phyloP scores from a whole-genome alignment of 2,113 vertebrate genomes.

The Hydrochoerus hydrochaeris region DNA sequence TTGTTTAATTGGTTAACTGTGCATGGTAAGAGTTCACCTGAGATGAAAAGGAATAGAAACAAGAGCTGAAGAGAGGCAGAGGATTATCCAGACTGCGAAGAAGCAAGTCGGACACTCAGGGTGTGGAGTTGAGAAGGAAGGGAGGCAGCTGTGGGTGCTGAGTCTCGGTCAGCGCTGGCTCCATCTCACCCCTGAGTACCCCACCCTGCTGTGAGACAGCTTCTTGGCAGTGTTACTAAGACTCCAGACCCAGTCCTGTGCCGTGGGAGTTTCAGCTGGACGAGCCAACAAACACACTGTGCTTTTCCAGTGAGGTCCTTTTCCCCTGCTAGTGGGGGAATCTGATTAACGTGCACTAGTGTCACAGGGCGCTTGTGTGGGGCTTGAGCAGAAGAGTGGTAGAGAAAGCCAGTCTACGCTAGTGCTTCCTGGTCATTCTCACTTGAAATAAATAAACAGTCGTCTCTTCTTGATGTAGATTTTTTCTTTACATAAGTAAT shows the following conservation, averaged over 20 bases:
- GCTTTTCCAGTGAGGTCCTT: not conserved
- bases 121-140: not conserved
- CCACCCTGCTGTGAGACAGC: not conserved
- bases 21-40: not conserved
- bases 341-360: not conserved
- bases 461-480: not conserved
- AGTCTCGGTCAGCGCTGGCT: not conserved
- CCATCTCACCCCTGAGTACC: too few species aligned
- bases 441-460: not conserved
- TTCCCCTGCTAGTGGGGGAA: not conserved
- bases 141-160: not conserved
- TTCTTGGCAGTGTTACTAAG: conserved; percentile 15
- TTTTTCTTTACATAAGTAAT: not conserved
- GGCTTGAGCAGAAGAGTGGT: not conserved
- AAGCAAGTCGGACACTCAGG: not conserved
- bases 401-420: not conserved
- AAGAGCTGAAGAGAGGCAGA: not conserved
- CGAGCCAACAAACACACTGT: not conserved
- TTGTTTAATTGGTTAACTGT: not conserved
- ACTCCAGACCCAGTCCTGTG: not conserved
- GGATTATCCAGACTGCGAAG: not conserved
- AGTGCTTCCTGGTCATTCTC: not conserved
- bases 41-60: not conserved
- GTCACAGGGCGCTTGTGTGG: not conserved
- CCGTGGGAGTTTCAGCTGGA: not conserved